phyloP scores from a whole-genome alignment of 2,113 vertebrate species.

The Cathartes aura region DNA sequence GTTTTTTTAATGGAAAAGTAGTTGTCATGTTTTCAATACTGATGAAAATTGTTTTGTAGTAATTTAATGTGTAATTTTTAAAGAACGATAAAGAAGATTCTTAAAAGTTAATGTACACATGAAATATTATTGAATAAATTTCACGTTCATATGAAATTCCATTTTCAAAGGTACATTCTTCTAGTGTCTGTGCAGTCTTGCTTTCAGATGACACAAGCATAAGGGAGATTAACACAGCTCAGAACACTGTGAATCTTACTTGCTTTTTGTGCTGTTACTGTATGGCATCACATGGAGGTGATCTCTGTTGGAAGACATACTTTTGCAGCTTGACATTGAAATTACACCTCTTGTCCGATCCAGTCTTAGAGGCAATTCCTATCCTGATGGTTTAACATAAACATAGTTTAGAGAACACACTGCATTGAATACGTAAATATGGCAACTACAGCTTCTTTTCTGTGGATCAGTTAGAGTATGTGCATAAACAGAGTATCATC shows the following conservation, averaged over 20 bases:
- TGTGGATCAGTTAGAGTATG: not conserved
- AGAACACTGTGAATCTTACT: not conserved
- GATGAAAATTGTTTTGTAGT: not conserved
- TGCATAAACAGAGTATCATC: not conserved
- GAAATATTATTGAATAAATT: not conserved
- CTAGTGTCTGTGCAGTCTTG: not conserved
- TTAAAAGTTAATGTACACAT: not conserved
- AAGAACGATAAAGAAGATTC: not conserved
- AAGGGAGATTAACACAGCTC: not conserved
- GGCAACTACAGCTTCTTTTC: not conserved
- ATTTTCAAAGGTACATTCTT: not conserved
- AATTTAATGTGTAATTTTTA: not conserved
- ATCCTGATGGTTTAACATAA: not conserved
- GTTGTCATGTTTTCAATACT: not conserved
- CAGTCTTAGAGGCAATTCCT: not conserved
- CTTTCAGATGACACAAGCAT: not conserved
- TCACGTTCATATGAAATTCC: not conserved
- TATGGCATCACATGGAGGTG: not conserved
- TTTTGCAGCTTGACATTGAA: not conserved
- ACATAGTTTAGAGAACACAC: not conserved
- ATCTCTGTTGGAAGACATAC: not conserved
- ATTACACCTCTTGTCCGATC: not conserved
- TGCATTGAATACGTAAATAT: not conserved
- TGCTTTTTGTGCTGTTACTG: not conserved
- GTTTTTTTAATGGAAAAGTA: not conserved